A percentile compares a stretch with the other conserved stretches of the same genome.
Conservation (phyloP, 2,113 vertebrate species). For the Cathartes aura region DNA sequence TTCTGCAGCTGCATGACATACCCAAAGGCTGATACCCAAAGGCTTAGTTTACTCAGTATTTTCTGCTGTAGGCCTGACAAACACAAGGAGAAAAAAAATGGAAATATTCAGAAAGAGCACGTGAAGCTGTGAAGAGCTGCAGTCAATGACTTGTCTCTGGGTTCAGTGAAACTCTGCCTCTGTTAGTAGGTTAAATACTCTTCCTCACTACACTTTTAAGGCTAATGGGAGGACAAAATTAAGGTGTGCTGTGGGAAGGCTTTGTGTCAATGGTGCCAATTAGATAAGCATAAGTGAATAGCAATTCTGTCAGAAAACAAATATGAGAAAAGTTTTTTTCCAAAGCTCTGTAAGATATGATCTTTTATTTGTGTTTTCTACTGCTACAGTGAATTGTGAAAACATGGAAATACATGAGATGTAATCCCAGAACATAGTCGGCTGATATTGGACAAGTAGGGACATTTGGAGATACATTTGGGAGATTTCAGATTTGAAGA, state of each 20-base stretch:
- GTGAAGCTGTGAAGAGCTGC: not conserved
- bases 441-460: not conserved
- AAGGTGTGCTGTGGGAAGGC: fast-evolving
- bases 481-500: not conserved
- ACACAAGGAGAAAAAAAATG: not conserved
- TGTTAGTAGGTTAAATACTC: not conserved
- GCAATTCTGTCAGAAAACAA: not conserved
- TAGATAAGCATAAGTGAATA: not conserved
- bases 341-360: not conserved
- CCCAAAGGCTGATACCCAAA: not conserved
- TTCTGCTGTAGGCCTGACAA: not conserved
- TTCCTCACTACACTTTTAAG: not conserved
- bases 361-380: not conserved
- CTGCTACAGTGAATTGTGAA: not conserved
- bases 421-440: not conserved
- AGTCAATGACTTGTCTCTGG: not conserved
- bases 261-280: not conserved
- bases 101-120: not conserved
- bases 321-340: not conserved
- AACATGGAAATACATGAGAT: not conserved
- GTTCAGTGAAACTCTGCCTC: not conserved
- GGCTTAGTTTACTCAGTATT: not conserved
- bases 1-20: not conserved
- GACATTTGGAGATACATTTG: not conserved
- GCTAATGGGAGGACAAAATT: not conserved